A percentile compares a stretch with the other conserved stretches of the same genome.
Conservation (phyloP, 2,797 vertebrate species). For the Poecilia picta region DNA sequence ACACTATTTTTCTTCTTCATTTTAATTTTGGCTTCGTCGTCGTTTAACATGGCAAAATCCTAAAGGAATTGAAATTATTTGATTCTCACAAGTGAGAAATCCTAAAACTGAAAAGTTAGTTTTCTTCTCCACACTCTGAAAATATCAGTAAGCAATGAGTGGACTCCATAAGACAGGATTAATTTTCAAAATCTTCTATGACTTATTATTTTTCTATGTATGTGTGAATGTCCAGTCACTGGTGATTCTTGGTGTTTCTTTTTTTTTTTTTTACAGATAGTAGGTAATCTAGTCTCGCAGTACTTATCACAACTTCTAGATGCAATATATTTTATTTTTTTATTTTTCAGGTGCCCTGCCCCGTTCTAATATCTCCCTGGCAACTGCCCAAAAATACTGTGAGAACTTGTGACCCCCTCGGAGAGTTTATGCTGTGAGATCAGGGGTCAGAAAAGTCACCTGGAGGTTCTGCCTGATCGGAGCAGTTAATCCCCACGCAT, state of each 20-base stretch:
- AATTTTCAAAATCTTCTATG: background rate
- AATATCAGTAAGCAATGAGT: background rate
- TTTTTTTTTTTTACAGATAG: too few species aligned
- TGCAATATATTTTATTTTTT: too few species aligned
- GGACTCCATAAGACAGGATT: background rate
- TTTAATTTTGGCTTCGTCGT: background rate
- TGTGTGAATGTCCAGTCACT: background rate
- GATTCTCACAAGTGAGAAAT: background rate
- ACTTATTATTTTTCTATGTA: background rate
- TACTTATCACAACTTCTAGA: too few species aligned
- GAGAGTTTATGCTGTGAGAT: background rate
- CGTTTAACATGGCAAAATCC: background rate
- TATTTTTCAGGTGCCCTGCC: too few species aligned
- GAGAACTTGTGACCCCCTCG: background rate
- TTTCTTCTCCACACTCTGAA: background rate
- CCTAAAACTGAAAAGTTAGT: background rate
- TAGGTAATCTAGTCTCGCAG: too few species aligned
- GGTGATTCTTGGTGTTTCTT: too few species aligned
- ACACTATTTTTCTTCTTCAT: background rate
- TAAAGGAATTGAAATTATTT: background rate
- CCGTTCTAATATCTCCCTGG: too few species aligned
- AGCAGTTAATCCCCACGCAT: slow-evolving; percentile 44
- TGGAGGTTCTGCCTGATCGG: slow-evolving; percentile 5
- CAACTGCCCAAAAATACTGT: background rate
- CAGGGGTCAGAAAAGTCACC: slow-evolving; percentile 3